Evolutionary conservation across 2,113 vertebrate species (phyloP), one percentile per base, ranked within the genome.

Genomic region (Tetrao urogallus): DNA sequence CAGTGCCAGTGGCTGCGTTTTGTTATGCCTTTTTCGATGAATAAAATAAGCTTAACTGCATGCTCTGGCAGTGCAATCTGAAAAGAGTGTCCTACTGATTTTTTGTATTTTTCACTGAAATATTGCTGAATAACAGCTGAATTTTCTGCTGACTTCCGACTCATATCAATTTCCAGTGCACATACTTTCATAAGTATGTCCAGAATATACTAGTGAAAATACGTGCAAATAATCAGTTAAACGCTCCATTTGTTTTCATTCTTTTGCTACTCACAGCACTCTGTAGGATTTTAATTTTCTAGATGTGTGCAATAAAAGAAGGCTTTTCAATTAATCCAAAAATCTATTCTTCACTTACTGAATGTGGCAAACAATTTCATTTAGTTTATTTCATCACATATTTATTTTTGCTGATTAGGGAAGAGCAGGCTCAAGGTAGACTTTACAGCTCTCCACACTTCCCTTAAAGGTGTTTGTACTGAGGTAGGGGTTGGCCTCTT

Each of bases 91-190:
- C n/a, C 90, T 56, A 64, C 36, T 52, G 67, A 88, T 67, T 73
- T 67, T 43, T 57, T 91, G 64, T 85, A 79, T 74, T 82, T 86
- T 42, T 89, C 38, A 85, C 71, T 80, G 66, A 93, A 73, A 92
- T 91, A 57, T 84, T 80, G 14, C 64, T 25, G 57, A 73, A 50
- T 88, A 42, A 63, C 50, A 83, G 82, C 45, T 92, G 67, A 94
- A 73, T 78, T 89, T 89, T 92, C 75, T 85, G 22, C 56, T 80
- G 79, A 82, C 64, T 50, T 95, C 75, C 8, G 13, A 28, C 42
- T 90, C 56, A 11, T 74, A 83, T 74, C 27, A 56, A 7, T 80
- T 91, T 91, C 0, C 0, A 79, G 82, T 79, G 30, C 54, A 38
- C 28, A 58, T 16, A 43, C n/a, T 91, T 76, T 48, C 56, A 94